phyloP scores from a whole-genome alignment of 2,113 vertebrate genomes.

The Lagenorhynchus albirostris region DNA sequence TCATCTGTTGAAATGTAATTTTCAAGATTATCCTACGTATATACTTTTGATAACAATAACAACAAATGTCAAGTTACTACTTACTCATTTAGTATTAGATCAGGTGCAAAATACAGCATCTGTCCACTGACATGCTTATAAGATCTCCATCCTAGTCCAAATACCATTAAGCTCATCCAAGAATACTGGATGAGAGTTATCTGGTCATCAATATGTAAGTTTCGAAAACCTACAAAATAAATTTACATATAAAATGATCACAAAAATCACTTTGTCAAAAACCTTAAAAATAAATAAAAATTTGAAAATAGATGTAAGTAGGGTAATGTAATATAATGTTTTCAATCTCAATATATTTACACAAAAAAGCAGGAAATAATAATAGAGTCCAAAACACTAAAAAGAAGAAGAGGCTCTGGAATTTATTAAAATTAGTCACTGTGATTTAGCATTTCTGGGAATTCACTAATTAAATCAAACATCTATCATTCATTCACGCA shows the following conservation, averaged over 20 bases:
- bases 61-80: slow-evolving; percentile 76
- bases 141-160: slow-evolving; percentile 96
- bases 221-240: slow-evolving; percentile 90
- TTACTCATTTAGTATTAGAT: slow-evolving; percentile 96
- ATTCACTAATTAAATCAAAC: not conserved
- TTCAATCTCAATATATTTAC: not conserved
- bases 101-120: slow-evolving; percentile 97
- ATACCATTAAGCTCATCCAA: slow-evolving; percentile 99
- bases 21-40: not conserved
- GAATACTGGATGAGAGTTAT: slow-evolving; percentile 99
- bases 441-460: not conserved
- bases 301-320: not conserved
- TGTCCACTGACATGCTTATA: slow-evolving; percentile 95
- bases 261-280: not conserved
- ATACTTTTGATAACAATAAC: not conserved
- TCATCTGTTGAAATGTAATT: not conserved
- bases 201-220: slow-evolving; percentile 96
- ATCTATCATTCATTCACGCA: not conserved
- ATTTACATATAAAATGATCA: slow-evolving; percentile 24
- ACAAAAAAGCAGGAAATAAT: not conserved
- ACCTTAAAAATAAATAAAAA: not conserved
- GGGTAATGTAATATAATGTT: not conserved
- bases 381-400: not conserved
- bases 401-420: not conserved
- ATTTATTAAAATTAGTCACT: not conserved